Percentiles rank a stretch among this genome's conserved stretches.
Evolutionary conservation across 2,113 vertebrate genomes (phyloP).

Genomic region (Caretta caretta): DNA sequence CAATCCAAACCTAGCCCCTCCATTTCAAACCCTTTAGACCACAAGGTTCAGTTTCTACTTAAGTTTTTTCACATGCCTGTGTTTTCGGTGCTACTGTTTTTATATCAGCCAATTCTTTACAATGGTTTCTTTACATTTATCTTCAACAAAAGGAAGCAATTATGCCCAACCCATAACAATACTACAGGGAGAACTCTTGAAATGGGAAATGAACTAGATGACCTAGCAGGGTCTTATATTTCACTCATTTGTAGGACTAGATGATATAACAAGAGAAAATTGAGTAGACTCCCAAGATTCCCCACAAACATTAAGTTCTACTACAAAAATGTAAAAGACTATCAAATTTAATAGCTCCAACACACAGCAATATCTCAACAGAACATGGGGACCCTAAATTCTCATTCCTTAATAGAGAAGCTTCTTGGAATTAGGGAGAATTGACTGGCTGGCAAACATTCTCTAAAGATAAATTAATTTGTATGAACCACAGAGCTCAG

Average conservation of each 20-base stretch:
- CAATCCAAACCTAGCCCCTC: too few relatives aligned
- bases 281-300: neutral
- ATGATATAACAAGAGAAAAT: neutral
- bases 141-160: neutral
- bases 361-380: neutral
- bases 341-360: neutral
- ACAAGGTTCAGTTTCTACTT: neutral
- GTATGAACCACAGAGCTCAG: neutral
- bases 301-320: neutral
- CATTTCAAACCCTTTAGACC: too few relatives aligned
- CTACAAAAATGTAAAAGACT: neutral
- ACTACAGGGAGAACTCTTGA: neutral
- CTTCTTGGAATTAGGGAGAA: neutral
- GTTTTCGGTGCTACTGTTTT: neutral
- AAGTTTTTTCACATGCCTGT: neutral
- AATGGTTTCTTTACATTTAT: neutral
- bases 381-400: neutral
- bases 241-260: neutral
- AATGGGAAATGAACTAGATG: neutral
- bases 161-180: neutral
- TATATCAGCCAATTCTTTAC: neutral
- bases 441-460: neutral
- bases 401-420: conserved; percentile 23
- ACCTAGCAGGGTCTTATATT: neutral
- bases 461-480: conserved; percentile 6